A percentile compares a stretch with the other conserved stretches of the same genome.
Evolutionary conservation across 2,797 vertebrate genomes (phyloP).

Genomic region (Tadarida brasiliensis): DNA sequence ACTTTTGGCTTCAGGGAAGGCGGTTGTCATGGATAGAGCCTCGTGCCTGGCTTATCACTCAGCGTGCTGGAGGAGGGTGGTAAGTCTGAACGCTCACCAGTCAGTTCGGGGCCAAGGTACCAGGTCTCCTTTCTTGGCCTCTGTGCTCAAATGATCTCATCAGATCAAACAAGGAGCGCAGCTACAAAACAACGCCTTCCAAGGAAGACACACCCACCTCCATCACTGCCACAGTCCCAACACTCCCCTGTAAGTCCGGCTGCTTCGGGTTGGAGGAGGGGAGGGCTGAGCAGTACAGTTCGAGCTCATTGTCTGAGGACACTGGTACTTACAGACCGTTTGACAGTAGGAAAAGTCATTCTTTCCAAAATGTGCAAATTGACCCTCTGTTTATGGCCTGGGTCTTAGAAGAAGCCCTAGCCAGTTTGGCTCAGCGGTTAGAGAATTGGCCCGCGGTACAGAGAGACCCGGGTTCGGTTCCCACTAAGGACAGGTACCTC

Average conservation of each 20-base stretch:
- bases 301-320: slow-evolving; percentile 47
- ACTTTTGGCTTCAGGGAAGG: slow-evolving; percentile 47
- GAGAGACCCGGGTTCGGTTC: no score
- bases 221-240: not conserved
- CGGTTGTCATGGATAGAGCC: slow-evolving; percentile 29
- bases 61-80: not conserved
- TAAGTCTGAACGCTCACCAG: not conserved
- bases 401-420: slow-evolving; percentile 46
- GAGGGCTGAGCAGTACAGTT: not conserved
- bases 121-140: slow-evolving; percentile 59
- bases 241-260: not conserved
- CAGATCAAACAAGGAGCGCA: not conserved
- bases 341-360: slow-evolving; percentile 23
- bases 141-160: slow-evolving; percentile 75
- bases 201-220: not conserved
- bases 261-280: not conserved
- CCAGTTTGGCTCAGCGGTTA: no score
- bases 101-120: slow-evolving; percentile 61
- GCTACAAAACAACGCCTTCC: not conserved
- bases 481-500: no score
- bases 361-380: slow-evolving; percentile 57
- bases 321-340: not conserved
- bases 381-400: not conserved
- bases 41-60: not conserved
- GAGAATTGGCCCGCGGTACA: no score